Percentiles rank a stretch among this genome's conserved stretches.
Evolutionary conservation across 2,888 invertebrate genomes (phyloP).

Genomic region (Eumerus sabulonum): DNA sequence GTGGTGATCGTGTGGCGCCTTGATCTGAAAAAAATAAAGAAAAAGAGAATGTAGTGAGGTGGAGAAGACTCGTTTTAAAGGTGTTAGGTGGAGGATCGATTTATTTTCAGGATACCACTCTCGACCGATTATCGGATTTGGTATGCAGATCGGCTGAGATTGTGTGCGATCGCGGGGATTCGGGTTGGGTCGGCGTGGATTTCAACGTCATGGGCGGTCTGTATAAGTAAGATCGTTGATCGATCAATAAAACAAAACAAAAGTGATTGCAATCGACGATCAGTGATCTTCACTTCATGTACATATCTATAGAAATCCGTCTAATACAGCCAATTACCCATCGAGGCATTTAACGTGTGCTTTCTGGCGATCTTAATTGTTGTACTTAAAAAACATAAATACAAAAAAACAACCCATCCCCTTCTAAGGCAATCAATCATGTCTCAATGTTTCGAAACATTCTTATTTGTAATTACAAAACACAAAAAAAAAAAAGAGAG

Average conservation of each 20-base stretch:
- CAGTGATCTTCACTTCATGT: too few species aligned
- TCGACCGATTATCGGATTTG: constrained; percentile 35
- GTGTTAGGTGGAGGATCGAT: constrained; percentile 31
- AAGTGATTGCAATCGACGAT: too few species aligned
- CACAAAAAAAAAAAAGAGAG: too few species aligned
- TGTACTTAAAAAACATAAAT: too few species aligned
- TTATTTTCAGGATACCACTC: constrained; percentile 53
- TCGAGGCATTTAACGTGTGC: too few species aligned
- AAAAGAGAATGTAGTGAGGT: constrained; percentile 31
- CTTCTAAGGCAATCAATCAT: too few species aligned
- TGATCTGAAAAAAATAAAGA: constrained; percentile 40
- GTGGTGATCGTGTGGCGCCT: constrained; percentile 49
- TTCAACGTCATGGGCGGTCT: constrained; percentile 40
- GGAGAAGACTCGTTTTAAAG: constrained; percentile 26
- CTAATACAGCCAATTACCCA: too few species aligned
- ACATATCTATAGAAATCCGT: too few species aligned
- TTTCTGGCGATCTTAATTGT: too few species aligned
- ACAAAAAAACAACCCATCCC: too few species aligned
- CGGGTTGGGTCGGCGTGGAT: constrained; percentile 17
- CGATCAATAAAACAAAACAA: too few species aligned
- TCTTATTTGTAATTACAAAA: neutral
- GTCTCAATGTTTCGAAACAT: neutral
- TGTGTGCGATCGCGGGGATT: constrained; percentile 1
- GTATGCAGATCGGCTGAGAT: constrained; percentile 24
- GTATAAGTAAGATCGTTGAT: too few species aligned